Conservation (phyloP, 2,888 invertebrate genomes). For the Calameuta idolon region DNA sequence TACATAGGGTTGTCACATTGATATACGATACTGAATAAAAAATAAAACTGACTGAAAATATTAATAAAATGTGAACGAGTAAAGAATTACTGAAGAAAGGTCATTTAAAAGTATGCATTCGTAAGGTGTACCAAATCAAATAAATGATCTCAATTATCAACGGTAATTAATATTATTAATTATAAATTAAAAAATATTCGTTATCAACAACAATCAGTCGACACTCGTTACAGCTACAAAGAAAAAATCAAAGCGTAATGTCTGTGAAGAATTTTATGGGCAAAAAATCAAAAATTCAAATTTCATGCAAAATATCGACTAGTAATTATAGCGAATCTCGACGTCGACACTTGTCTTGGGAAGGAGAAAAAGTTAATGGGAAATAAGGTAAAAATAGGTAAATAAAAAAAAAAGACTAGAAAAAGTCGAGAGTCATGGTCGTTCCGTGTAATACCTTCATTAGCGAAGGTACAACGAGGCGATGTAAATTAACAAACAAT, state of each 20-base stretch:
- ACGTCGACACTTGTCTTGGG: background rate
- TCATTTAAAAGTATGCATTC: background rate
- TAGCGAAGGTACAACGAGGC: background rate
- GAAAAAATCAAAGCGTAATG: background rate
- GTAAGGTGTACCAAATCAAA: background rate
- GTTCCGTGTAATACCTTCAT: background rate
- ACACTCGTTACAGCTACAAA: too few species aligned
- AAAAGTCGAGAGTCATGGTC: background rate
- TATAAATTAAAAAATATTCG: too few species aligned
- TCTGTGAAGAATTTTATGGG: background rate
- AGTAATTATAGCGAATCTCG: background rate
- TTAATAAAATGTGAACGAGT: background rate
- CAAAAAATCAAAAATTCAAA: background rate
- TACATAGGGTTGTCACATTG: background rate
- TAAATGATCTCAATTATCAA: background rate
- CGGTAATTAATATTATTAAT: too few species aligned
- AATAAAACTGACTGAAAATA: background rate
- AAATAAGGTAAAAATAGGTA: background rate
- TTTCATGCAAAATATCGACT: background rate
- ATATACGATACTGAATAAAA: background rate
- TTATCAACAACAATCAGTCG: too few species aligned
- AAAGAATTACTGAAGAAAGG: background rate
- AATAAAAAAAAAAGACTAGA: background rate
- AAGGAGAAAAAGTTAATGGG: background rate
- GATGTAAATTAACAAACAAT: slow-evolving; percentile 23